phyloP scores from a whole-genome alignment of 1,140 invertebrate species.

The Heliconius himera region DNA sequence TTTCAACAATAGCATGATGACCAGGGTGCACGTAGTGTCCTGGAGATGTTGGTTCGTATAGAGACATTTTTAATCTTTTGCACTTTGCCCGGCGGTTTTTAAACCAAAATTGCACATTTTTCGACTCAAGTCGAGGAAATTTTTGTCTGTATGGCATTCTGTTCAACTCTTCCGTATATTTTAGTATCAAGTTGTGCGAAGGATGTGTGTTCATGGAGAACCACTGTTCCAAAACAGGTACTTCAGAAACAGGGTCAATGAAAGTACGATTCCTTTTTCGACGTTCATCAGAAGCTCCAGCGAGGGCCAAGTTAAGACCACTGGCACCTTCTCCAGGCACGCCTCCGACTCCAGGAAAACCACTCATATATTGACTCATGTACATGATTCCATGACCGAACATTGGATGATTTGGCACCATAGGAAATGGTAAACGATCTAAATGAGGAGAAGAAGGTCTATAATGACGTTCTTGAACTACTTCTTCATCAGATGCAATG shows the following conservation, averaged over 20 bases:
- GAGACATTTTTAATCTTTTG: constrained; percentile 94
- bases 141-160: constrained; percentile 97
- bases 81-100: constrained; percentile 98
- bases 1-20: constrained; percentile 69
- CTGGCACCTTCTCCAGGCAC: constrained; percentile 78
- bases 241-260: constrained; percentile 98
- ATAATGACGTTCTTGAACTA: constrained; percentile 70
- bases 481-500: constrained; percentile 72
- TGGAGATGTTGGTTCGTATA: constrained; percentile 85
- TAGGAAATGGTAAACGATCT: constrained; percentile 85
- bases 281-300: constrained; percentile 89
- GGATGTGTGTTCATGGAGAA: constrained; percentile 98
- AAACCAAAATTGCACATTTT: constrained; percentile 99
- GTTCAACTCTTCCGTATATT: constrained; percentile 98
- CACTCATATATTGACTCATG: constrained; percentile 93
- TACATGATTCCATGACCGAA: constrained; percentile 94
- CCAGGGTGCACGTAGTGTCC: constrained; percentile 75
- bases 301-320: constrained; percentile 83
- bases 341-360: constrained; percentile 78
- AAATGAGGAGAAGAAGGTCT: constrained; percentile 72
- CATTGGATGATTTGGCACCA: constrained; percentile 90
- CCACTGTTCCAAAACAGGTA: constrained; percentile 97
- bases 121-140: constrained; percentile 97
- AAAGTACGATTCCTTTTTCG: constrained; percentile 98
- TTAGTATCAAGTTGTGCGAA: constrained; percentile 97